Evolutionary conservation across 2,113 vertebrate genomes (phyloP), one percentile per base, ranked within the genome.

Genomic region (Herpetotheres cachinnans): DNA sequence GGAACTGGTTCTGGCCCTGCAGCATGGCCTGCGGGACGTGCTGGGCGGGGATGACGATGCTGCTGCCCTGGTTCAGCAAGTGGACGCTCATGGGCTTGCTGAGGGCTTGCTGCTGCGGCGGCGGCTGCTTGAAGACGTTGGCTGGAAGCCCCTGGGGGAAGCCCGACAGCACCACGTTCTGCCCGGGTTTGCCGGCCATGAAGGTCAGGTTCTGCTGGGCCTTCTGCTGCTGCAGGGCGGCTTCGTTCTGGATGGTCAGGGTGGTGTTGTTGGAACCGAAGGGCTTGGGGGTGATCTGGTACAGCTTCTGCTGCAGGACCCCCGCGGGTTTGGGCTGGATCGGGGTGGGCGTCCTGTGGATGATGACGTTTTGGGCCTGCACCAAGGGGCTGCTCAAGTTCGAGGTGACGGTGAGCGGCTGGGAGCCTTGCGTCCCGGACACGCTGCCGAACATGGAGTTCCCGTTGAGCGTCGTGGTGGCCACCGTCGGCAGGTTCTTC

Each of bases 311-410:
- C 85, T 99, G 99, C 46, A 99, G 98, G 65, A 99, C 97, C 1
- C 99, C 99, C 0, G 99, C 98, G 0, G 99, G 99, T 55, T 99
- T 99, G 95, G 99, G 99, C 83, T 99, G 99, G 96, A 99, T 99
- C 25, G 99, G 99, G 5, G 99, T 99, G 61, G 99, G 99, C 9
- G 99, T 99, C 55, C 99, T 97, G 85, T 99, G 99, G 62, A 99
- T 99, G 96, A 99, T 99, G 88, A 99, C 99, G 24, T 99, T 99
- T 78, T 99, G 98, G 0, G 98, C 97, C 2, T 97, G 99, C 91
- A 99, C 99, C 92, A 99, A 95, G 1, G 99, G 98, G 13, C 99
- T 99, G 90, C 98, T 98, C 29, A 97, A 83, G 83, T 98, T 98
- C 0, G 98, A 98, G 24, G 98, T 97, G 66, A 98, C 98, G 0